These are phyloP conservation scores for Frankliniella fusca DNA, from an alignment of 2,888 invertebrate genomes.

Conservation along the genomic window DNA sequence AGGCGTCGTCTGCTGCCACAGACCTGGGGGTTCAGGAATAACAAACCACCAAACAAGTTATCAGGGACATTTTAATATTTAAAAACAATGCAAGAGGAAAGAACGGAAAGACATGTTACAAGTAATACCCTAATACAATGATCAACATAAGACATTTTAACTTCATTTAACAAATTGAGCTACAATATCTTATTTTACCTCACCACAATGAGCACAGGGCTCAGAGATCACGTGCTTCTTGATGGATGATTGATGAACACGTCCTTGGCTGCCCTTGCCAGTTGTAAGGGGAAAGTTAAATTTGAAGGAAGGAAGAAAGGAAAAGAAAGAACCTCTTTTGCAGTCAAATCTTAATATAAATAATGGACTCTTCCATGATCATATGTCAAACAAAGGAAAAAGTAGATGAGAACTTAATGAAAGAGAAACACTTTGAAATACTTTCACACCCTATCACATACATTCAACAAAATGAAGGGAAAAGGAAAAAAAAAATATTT, in stretches of 20 bases:
- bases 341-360: constrained; percentile 27
- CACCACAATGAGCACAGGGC: constrained; percentile 21
- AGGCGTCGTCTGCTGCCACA: constrained; percentile 11
- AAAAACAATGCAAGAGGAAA: constrained; percentile 26
- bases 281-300: background rate
- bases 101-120: constrained; percentile 22
- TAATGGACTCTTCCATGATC: background rate
- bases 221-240: constrained; percentile 24
- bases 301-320: background rate
- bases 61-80: constrained; percentile 26
- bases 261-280: background rate
- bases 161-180: constrained; percentile 20
- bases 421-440: background rate
- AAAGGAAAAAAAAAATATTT: background rate
- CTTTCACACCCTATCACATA: constrained; percentile 22
- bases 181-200: constrained; percentile 25
- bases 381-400: background rate
- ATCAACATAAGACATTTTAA: constrained; percentile 24
- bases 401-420: background rate
- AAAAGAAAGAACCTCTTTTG: constrained; percentile 9
- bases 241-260: constrained; percentile 18
- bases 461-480: background rate
- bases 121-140: constrained; percentile 24
- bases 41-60: background rate
- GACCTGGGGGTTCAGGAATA: constrained; percentile 22